Evolutionary conservation across 2,797 vertebrate species (phyloP).

Genomic region (Danionella dracula): DNA sequence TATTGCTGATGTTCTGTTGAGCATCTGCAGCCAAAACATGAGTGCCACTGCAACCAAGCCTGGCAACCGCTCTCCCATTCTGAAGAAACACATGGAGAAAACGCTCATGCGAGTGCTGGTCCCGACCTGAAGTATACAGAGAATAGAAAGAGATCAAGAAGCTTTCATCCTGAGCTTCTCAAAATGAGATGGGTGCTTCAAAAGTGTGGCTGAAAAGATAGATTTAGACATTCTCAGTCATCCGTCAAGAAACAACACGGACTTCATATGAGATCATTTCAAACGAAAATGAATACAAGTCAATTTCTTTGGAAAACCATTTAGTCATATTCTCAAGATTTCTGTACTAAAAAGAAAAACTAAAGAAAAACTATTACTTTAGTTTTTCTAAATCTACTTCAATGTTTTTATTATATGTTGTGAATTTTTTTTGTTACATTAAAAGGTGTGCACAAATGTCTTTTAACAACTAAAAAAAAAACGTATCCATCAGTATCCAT

Average conservation of each 20-base stretch:
- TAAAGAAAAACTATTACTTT: no score
- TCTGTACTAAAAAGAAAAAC: no score
- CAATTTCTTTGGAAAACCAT: no score
- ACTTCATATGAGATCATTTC: not conserved
- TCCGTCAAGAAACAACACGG: not conserved
- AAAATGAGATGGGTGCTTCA: conserved; percentile 23
- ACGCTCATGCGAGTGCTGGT: conserved; percentile 66
- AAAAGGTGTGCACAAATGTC: no score
- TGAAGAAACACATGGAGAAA: conserved; percentile 81
- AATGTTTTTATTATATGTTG: no score
- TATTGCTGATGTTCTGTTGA: conserved; percentile 60
- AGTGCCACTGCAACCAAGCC: conserved; percentile 66
- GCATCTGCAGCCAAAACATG: conserved; percentile 63
- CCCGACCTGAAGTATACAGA: conserved; percentile 63
- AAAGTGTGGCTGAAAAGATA: not conserved
- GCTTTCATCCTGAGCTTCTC: not conserved
- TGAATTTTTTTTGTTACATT: no score
- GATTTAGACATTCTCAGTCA: not conserved
- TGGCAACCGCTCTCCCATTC: conserved; percentile 68
- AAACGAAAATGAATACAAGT: not conserved
- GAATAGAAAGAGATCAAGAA: conserved; percentile 19
- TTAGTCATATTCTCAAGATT: no score
- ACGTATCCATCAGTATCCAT: no score
- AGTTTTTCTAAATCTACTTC: no score
- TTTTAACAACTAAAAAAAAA: no score